Base-by-base conservation (phyloP, 2,797 vertebrate genomes). In the Euthynnus affinis region DNA sequence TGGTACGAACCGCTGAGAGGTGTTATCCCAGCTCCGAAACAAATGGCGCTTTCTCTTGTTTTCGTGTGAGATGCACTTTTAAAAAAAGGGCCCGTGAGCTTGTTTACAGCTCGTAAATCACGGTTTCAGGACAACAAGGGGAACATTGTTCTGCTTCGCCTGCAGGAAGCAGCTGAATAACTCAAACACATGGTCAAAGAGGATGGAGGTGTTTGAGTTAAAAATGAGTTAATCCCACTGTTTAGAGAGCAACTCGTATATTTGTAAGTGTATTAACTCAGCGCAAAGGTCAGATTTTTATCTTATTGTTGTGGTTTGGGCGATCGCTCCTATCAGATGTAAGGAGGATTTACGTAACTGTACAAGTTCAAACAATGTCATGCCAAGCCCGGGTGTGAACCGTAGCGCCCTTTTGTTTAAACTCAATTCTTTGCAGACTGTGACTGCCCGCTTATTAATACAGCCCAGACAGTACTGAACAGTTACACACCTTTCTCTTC, bases 331-430 rank as follows among this genome's bases (percentile, higher is more conserved):
- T 46, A 52, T 76, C 79, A 73, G 76, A 76, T 58, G 17, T 34
- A 51, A 78, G n/a, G 1, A 17, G 8, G 49, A 56, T 55, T 75
- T 71, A 81, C 44, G 57, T 62, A 49, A 62, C 59, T 0, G 13
- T 66, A n/a, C 5, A 42, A 62, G 9, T n/a, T n/a, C 23, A 65
- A 87, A 84, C 78, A 75, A 78, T 69, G 60, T 56, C 58, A 40
- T 2, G 42, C 51, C 0, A 6, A 42, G 42, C 9, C n/a, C 58
- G 78, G 78, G 59, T 44, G 63, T 68, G 56, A 66, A 55, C 64
- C 8, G 0, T 13, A 9, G 29, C 29, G 12, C 5, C 20, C 53
- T 75, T 68, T 66, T 49, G 69, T 78, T 17, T 48, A 10, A 32
- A 27, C 40, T 10, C 12, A 14, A 4, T 42, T 42, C 40, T 37